Evolutionary conservation across 2,888 invertebrate species (phyloP), one percentile per base, ranked within the genome.

Genomic region (Aradus depressus): DNA sequence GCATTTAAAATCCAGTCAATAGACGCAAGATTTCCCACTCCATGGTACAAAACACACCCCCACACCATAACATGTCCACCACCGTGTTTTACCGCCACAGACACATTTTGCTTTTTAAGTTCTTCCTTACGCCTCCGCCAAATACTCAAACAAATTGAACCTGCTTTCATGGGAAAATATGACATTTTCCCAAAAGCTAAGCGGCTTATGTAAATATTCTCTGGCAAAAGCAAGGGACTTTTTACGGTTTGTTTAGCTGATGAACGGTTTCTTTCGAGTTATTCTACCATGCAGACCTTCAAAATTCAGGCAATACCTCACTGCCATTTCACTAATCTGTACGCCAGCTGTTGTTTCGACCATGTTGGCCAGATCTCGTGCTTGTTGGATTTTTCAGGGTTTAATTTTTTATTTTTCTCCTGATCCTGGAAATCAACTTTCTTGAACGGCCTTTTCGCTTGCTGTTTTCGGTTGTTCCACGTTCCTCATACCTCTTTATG

Each of bases 401-500:
- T n/a, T n/a, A n/a, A n/a, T n/a, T n/a, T n/a, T n/a, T n/a, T n/a
- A n/a, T n/a, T n/a, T n/a, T n/a, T n/a, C n/a, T n/a, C n/a, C n/a
- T n/a, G n/a, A n/a, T n/a, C n/a, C 16, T 16, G 16, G 37, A 21
- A 35, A 21, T 14, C 10, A 35, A 35, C 37, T 35, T 35, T 35
- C 21, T 35, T 35, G 37, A 21, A 16, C 16, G 37, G 18, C 37
- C 37, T 35, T 35, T 16, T 10, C 37, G 37, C 37, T 35, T 21
- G 21, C 37, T 35, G 37, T 35, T 35, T 35, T 35, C 37, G 4
- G 37, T 35, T 35, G 37, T 19, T 19, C 37, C 37, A 35, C 37
- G 16, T 35, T 35, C 37, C 16, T 35, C 37, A 14, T 35, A n/a
- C n/a, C n/a, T n/a, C n/a, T n/a, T n/a, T n/a, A n/a, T n/a, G n/a